Base-by-base conservation (phyloP, 2,888 invertebrate genomes). In the Drosophila macrospina region DNA sequence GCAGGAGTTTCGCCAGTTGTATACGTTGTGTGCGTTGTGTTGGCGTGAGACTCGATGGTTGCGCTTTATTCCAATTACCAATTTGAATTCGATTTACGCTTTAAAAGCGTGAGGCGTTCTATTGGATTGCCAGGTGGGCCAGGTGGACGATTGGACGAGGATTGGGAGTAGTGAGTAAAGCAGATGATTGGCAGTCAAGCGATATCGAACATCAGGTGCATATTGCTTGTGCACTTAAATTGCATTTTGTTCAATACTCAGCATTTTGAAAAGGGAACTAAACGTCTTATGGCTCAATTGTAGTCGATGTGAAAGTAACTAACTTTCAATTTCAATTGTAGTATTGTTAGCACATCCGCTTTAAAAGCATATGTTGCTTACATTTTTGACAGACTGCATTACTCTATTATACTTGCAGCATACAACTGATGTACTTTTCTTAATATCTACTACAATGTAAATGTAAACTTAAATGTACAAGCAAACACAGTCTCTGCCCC, bases 61-160 rank as follows among this genome's bases (percentile, higher is more conserved):
- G 54, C 60, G 61, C 62, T 78, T 79, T 71, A 82, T 73, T 70
- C 83, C 80, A 79, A 82, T 88, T 88, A 82, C 80, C 86, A 88
- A 86, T 88, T 70, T 64, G 61, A 74, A 82, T 88, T 82, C 69
- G 83, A 86, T 86, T 86, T 76, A 36, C 69, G 79, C 60, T 81
- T 87, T 82, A 81, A 85, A 45, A 11, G 57, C 62, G 44, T 16
- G 24, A 13, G 41, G 37, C 52, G 28, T 41, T 61, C 41, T 44
- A 48, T 34, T 32, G 42, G 54, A 28, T 36, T 44, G 41, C 16
- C 44, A 42, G 47, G 30, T 34, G 52, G 41, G 34, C 48, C 55
- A 7, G 26, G 36, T 26, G 30, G 20, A 5, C 51, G 34, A 15
- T 10, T 26, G 45, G 13, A 20, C 26, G 4, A 16, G 26, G 30